Evolutionary conservation across 2,888 invertebrate species (phyloP).

Genomic region (Spicauda simplicius): DNA sequence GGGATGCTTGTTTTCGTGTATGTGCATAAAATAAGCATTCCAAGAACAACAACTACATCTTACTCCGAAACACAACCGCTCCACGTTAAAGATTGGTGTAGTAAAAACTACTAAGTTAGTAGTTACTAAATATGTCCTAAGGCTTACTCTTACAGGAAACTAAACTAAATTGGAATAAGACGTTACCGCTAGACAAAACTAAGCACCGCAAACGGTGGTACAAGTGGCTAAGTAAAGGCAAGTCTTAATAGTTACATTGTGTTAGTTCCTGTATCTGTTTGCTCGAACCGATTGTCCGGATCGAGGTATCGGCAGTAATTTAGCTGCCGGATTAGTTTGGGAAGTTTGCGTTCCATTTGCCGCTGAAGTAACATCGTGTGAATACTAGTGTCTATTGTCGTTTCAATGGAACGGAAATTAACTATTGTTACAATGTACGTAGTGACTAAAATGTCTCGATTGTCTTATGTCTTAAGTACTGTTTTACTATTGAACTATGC

Average conservation of each 20-base stretch:
- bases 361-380: neutral
- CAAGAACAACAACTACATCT: too few relatives aligned
- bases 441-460: neutral
- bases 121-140: too few relatives aligned
- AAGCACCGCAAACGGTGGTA: neutral
- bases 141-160: too few relatives aligned
- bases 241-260: constrained; percentile 15
- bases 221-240: neutral
- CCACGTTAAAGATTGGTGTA: too few relatives aligned
- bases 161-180: too few relatives aligned
- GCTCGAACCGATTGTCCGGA: neutral
- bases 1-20: too few relatives aligned
- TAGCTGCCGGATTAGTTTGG: constrained; percentile 11
- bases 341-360: constrained; percentile 8
- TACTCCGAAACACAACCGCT: too few relatives aligned
- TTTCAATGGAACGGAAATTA: neutral
- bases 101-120: too few relatives aligned
- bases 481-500: too few relatives aligned
- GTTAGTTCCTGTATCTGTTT: constrained; percentile 10
- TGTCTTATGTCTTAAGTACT: too few relatives aligned
- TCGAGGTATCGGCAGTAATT: constrained; percentile 9
- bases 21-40: too few relatives aligned
- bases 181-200: too few relatives aligned
- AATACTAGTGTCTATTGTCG: neutral
- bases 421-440: neutral